A percentile compares a stretch with the other conserved stretches of the same genome.
These are phyloP conservation scores for Corythoichthys intestinalis DNA, from an alignment of 2,113 vertebrate genomes.

Conservation along the genomic window DNA sequence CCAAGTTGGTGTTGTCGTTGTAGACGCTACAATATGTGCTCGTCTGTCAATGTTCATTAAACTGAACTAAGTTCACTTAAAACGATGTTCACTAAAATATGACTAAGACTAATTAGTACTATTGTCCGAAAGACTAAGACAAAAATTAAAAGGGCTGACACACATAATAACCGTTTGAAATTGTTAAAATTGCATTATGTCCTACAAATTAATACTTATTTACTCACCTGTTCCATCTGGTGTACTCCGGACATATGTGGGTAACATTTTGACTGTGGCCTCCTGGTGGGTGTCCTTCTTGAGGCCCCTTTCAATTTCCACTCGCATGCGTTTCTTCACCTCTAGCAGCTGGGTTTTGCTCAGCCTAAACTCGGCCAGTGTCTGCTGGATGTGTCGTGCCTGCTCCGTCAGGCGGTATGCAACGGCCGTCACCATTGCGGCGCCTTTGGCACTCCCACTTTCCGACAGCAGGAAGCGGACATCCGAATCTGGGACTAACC, in stretches of 20 bases:
- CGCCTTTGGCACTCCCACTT: slow-evolving; percentile 92
- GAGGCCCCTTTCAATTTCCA: slow-evolving; percentile 85
- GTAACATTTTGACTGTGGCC: slow-evolving; percentile 92
- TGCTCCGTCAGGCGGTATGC: slow-evolving; percentile 87
- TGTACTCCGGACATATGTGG: slow-evolving; percentile 88
- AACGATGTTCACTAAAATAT: too few relatives aligned
- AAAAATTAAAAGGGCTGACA: too few relatives aligned
- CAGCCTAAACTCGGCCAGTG: slow-evolving; percentile 83
- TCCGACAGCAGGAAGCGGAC: slow-evolving; percentile 95
- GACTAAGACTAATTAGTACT: too few relatives aligned
- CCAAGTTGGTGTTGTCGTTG: too few relatives aligned
- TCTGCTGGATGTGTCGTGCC: slow-evolving; percentile 87
- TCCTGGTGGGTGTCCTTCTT: slow-evolving; percentile 76
- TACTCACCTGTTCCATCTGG: slow-evolving; percentile 86
- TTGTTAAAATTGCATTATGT: too few relatives aligned
- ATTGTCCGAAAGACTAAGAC: too few relatives aligned
- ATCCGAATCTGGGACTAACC: slow-evolving; percentile 89
- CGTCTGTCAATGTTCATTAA: too few relatives aligned
- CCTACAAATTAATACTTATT: background rate
- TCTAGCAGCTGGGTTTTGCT: slow-evolving; percentile 85
- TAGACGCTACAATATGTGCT: too few relatives aligned
- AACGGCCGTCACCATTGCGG: slow-evolving; percentile 93
- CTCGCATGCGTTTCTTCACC: slow-evolving; percentile 89
- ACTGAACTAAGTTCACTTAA: too few relatives aligned
- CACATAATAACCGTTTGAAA: too few relatives aligned